A percentile compares a stretch with the other conserved stretches of the same genome.
Evolutionary conservation across 2,113 vertebrate species (phyloP).

Genomic region (Smithornis capensis): DNA sequence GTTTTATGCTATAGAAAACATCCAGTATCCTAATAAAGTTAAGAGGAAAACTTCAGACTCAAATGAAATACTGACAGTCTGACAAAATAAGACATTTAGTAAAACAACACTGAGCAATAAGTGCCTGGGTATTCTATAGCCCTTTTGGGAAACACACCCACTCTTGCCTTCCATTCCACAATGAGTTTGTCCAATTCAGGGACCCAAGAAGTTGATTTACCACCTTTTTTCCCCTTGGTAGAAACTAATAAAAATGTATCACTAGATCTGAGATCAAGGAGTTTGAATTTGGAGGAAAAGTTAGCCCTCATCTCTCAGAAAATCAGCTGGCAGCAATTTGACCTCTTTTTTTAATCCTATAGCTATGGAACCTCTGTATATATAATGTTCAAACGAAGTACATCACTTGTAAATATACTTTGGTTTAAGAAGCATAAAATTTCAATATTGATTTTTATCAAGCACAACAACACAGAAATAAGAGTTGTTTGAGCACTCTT

Average conservation of each 20-base stretch:
- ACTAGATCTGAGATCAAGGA: neutral
- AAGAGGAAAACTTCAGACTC: neutral
- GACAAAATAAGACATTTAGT: neutral
- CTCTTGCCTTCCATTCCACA: neutral
- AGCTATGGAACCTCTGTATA: neutral
- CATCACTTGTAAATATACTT: neutral
- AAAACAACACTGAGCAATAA: neutral
- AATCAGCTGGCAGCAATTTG: neutral
- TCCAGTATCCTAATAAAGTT: neutral
- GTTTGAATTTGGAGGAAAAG: neutral
- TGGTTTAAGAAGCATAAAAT: neutral
- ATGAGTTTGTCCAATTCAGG: neutral
- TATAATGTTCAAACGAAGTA: neutral
- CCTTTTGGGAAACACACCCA: neutral
- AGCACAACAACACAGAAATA: neutral
- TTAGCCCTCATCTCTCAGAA: neutral
- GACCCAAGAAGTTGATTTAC: neutral
- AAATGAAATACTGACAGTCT: neutral
- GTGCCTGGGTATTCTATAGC: neutral
- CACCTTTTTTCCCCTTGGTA: neutral
- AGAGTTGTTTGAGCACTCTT: neutral
- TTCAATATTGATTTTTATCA: neutral
- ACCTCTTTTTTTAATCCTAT: neutral
- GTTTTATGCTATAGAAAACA: neutral
- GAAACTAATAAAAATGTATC: neutral